phyloP scores from a whole-genome alignment of 2,797 vertebrate genomes.

The Anabacerthia variegaticeps region DNA sequence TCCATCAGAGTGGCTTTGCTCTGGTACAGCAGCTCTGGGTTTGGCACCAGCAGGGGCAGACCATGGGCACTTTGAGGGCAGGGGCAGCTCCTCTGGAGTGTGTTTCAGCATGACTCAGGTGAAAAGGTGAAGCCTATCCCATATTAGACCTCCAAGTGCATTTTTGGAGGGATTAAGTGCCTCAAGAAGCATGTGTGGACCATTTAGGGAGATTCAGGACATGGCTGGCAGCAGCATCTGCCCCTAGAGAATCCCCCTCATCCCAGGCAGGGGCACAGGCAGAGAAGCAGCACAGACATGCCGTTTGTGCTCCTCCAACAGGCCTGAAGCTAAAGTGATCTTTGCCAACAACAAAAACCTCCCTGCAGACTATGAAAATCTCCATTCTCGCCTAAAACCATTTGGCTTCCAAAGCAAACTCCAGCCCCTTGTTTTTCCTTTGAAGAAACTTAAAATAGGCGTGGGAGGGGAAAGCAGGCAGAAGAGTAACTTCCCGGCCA shows the following conservation, averaged over 20 bases:
- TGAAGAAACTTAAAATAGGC: not conserved
- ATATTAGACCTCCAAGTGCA: fast-evolving
- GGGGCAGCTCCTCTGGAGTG: not conserved
- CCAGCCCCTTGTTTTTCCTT: not conserved
- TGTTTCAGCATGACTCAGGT: fast-evolving
- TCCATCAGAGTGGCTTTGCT: not conserved
- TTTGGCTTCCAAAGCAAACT: conserved; percentile 20
- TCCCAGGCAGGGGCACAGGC: not conserved
- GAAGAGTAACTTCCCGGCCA: not conserved
- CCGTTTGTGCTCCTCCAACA: not conserved
- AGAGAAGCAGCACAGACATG: not conserved
- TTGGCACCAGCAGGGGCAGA: fast-evolving
- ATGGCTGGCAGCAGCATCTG: not conserved
- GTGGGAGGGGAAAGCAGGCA: not conserved
- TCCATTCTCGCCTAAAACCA: not conserved
- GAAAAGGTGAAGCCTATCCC: not conserved
- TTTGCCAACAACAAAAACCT: not conserved
- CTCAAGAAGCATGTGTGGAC: fast-evolving
- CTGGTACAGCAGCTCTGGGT: fast-evolving
- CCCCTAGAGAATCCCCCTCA: not conserved
- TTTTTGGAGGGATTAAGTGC: not conserved
- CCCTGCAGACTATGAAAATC: not conserved
- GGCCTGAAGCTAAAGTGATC: not conserved
- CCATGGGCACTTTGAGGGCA: fast-evolving
- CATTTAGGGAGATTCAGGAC: fast-evolving